A percentile compares a stretch with the other conserved stretches of the same genome.
These are phyloP conservation scores for Muricea muricata DNA, from an alignment of 92 coral and sea anemone genomes.

Conservation along the genomic window DNA sequence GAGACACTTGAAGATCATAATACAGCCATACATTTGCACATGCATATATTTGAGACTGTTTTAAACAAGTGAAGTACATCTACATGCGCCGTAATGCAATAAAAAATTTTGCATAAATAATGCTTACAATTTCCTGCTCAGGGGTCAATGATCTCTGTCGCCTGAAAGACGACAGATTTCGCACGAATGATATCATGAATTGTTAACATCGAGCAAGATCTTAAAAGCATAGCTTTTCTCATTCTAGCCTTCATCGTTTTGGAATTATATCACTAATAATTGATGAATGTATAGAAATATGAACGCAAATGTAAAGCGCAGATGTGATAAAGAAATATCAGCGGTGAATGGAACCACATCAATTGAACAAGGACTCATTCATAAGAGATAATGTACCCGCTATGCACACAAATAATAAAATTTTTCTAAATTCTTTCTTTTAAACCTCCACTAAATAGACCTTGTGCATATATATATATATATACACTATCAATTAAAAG, in stretches of 20 bases:
- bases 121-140: no score
- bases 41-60: not conserved
- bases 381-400: not conserved
- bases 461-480: no score
- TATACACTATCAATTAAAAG: no score
- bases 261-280: not conserved
- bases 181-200: not conserved
- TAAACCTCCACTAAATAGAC: no score
- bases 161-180: no score
- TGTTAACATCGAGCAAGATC: no score
- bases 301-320: no score
- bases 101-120: no score
- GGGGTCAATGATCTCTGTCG: not conserved
- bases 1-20: not conserved
- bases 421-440: not conserved
- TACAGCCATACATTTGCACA: not conserved
- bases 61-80: not conserved
- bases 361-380: conserved; percentile 11
- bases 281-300: not conserved
- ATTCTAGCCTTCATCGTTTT: no score
- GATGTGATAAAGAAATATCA: not conserved
- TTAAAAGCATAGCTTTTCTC: no score
- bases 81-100: no score
- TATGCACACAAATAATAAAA: not conserved
- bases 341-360: not conserved